phyloP scores from a whole-genome alignment of 2,888 invertebrate genomes.

The Trissolcus japonicus region DNA sequence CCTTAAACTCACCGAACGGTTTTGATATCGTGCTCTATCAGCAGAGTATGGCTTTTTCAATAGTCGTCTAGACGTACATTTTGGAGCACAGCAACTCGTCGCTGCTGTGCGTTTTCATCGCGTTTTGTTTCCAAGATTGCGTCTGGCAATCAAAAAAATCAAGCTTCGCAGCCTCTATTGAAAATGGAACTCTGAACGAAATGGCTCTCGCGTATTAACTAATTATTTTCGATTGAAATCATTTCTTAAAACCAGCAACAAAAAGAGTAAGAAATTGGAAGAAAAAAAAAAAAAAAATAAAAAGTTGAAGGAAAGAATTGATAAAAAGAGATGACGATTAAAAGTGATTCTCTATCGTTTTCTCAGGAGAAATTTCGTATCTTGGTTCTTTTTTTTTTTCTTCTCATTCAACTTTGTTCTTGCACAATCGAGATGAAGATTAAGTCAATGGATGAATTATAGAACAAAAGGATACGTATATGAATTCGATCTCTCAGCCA shows the following conservation, averaged over 20 bases:
- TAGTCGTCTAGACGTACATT: constrained; percentile 50
- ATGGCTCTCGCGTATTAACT: not conserved
- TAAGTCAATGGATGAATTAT: constrained; percentile 22
- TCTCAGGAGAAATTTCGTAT: too few species aligned
- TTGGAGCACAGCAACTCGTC: constrained; percentile 34
- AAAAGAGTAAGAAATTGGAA: not conserved
- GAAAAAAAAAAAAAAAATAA: too few species aligned
- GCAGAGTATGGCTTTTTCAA: constrained; percentile 53
- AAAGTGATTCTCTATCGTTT: too few species aligned
- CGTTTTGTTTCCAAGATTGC: constrained; percentile 44
- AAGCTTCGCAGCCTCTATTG: constrained; percentile 10
- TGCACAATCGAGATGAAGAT: constrained; percentile 12
- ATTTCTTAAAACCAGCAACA: not conserved
- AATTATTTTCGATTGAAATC: constrained; percentile 3
- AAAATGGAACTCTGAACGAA: constrained; percentile 13
- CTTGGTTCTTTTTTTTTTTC: not conserved
- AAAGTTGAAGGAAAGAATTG: too few species aligned
- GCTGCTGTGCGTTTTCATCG: constrained; percentile 19
- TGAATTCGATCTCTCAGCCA: constrained; percentile 36
- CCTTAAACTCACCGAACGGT: constrained; percentile 49
- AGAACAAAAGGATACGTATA: constrained; percentile 7
- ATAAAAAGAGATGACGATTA: too few species aligned
- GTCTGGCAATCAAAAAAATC: constrained; percentile 48
- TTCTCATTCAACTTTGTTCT: not conserved
- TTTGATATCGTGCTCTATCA: constrained; percentile 54